Percentiles rank a stretch among this genome's conserved stretches.
Evolutionary conservation across 2,797 vertebrate genomes (phyloP).

Genomic region (Mycteria americana): DNA sequence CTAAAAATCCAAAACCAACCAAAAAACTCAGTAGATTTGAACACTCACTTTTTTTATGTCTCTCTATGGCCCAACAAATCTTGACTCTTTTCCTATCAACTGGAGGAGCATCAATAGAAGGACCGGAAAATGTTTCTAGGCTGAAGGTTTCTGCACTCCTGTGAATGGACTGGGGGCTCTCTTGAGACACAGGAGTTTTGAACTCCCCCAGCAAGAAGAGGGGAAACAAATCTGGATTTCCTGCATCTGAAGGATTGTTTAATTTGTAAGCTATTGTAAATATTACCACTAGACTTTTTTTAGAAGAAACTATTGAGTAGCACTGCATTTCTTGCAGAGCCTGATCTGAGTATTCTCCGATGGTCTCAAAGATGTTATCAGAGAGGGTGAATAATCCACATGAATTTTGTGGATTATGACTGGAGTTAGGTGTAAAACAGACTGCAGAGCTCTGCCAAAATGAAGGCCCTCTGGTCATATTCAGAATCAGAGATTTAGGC

Average conservation of each 20-base stretch:
- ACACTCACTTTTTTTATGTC: not conserved
- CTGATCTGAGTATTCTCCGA: not conserved
- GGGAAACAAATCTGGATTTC: not conserved
- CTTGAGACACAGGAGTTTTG: not conserved
- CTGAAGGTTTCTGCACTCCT: not conserved
- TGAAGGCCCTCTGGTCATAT: not conserved
- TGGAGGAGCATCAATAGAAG: not conserved
- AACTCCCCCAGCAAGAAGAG: not conserved
- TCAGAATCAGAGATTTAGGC: not conserved
- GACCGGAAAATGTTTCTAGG: not conserved
- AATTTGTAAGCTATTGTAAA: not conserved
- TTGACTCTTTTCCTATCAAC: not conserved
- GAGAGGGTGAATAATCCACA: not conserved
- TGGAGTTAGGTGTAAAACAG: not conserved
- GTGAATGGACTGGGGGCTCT: rapidly evolving
- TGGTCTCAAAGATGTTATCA: not conserved
- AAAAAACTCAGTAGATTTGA: not conserved
- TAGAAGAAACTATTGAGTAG: not conserved
- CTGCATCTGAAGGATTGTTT: not conserved
- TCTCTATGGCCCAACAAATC: not conserved
- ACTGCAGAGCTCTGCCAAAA: not conserved
- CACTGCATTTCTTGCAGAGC: not conserved
- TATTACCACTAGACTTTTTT: not conserved
- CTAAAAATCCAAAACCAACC: not conserved
- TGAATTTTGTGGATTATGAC: not conserved